These are phyloP conservation scores for Xiphorhynchus elegans DNA, from an alignment of 2,113 vertebrate genomes.

Conservation along the genomic window DNA sequence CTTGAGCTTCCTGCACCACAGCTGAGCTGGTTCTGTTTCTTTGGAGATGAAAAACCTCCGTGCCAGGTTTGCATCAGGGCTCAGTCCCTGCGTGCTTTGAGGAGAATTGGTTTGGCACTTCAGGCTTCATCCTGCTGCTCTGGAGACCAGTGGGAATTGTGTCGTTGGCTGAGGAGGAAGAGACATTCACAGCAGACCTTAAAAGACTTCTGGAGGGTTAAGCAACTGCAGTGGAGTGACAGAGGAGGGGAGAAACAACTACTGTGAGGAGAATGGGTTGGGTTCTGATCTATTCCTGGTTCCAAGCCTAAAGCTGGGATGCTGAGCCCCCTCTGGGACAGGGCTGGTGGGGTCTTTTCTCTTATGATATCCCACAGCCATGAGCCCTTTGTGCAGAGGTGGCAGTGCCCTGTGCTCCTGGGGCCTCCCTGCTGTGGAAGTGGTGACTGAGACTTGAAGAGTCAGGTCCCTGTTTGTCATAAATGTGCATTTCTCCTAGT, in stretches of 20 bases:
- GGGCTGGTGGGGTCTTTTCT: neutral
- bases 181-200: neutral
- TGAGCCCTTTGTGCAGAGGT: neutral
- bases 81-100: neutral
- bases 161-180: neutral
- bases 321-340: neutral
- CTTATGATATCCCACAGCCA: rapidly evolving
- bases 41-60: neutral
- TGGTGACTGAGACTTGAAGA: neutral
- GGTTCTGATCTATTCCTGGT: neutral
- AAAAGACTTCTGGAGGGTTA: neutral
- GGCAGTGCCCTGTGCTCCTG: neutral
- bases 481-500: neutral
- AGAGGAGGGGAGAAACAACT: neutral
- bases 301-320: neutral
- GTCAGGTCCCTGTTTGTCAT: neutral
- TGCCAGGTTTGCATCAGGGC: neutral
- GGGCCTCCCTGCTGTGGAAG: neutral
- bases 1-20: neutral
- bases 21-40: neutral
- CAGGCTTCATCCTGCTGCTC: neutral
- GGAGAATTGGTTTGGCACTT: conserved; percentile 2
- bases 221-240: neutral
- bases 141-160: neutral
- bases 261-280: neutral